Percentiles rank a stretch among this genome's conserved stretches.
Evolutionary conservation across 2,888 invertebrate species (phyloP).

Genomic region (Thera britannica): DNA sequence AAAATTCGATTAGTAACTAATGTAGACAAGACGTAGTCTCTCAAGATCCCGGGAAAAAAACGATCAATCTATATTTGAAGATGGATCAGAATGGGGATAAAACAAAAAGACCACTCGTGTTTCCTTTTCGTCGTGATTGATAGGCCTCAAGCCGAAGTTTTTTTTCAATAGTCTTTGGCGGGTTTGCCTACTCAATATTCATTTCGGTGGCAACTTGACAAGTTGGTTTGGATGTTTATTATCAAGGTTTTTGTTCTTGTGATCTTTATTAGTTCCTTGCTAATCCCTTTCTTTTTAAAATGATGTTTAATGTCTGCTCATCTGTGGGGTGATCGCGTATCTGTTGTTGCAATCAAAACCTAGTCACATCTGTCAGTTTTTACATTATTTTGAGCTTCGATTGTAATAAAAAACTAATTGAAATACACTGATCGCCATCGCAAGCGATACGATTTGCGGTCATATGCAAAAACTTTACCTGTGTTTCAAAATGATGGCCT

Average conservation of each 20-base stretch:
- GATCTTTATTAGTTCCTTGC: too few species aligned
- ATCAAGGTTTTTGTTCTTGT: slow-evolving; percentile 4
- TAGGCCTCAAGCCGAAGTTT: slow-evolving; percentile 48
- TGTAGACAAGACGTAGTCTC: slow-evolving; percentile 6
- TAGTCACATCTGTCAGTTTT: too few species aligned
- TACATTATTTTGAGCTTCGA: too few species aligned
- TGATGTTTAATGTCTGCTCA: too few species aligned
- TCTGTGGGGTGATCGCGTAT: too few species aligned
- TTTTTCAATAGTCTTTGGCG: slow-evolving; percentile 37
- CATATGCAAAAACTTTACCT: too few species aligned
- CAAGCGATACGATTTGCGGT: too few species aligned
- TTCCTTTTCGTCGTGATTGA: slow-evolving; percentile 56
- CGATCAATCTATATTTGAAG: slow-evolving; percentile 61
- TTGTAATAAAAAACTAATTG: too few species aligned
- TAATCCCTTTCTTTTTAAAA: too few species aligned
- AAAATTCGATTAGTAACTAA: slow-evolving; percentile 37
- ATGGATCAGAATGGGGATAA: slow-evolving; percentile 51
- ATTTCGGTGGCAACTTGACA: slow-evolving; percentile 42
- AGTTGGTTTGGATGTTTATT: slow-evolving; percentile 17
- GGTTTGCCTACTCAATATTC: slow-evolving; percentile 56
- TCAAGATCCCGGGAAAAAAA: slow-evolving; percentile 29
- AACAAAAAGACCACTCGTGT: slow-evolving; percentile 52
- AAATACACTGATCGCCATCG: too few species aligned
- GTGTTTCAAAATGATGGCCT: slow-evolving; percentile 3
- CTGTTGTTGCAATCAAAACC: too few species aligned